Conservation (phyloP, 2,797 vertebrate genomes). For the Monodelphis domestica region DNA sequence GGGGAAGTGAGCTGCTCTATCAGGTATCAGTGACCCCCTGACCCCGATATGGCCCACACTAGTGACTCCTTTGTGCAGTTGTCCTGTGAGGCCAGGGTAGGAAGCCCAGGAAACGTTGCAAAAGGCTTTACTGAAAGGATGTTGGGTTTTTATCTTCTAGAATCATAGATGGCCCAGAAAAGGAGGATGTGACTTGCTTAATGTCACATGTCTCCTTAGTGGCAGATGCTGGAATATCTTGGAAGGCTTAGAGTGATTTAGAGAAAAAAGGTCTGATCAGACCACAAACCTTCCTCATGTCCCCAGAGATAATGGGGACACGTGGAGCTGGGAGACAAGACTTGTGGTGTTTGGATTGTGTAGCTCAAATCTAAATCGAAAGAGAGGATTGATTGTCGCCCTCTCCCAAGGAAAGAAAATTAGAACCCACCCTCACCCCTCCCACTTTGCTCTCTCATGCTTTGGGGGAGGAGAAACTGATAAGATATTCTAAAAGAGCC, state of each 20-base stretch:
- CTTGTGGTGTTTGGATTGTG: not conserved
- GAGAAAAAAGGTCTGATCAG: not conserved
- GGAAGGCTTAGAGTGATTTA: no score
- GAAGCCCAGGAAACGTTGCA: not conserved
- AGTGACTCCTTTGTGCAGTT: not conserved
- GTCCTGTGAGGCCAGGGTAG: not conserved
- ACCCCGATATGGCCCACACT: not conserved
- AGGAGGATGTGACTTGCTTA: not conserved
- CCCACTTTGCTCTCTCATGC: slow-evolving; percentile 25
- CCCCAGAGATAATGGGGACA: not conserved
- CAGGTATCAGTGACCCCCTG: not conserved
- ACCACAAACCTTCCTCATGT: not conserved
- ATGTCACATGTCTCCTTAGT: not conserved
- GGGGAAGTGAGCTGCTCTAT: not conserved
- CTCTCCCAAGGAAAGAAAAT: slow-evolving; percentile 27
- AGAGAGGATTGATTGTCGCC: not conserved
- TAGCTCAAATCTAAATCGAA: not conserved
- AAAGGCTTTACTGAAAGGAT: not conserved
- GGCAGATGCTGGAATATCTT: no score
- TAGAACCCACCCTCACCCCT: not conserved
- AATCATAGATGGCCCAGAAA: not conserved
- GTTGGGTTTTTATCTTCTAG: not conserved
- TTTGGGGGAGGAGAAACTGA: slow-evolving; percentile 29
- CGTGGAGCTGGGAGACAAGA: not conserved
- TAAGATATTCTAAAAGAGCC: not conserved